Percentiles rank a stretch among this genome's conserved stretches.
Conservation (phyloP, 1,140 invertebrate genomes). For the Aphelenchoides besseyi region DNA sequence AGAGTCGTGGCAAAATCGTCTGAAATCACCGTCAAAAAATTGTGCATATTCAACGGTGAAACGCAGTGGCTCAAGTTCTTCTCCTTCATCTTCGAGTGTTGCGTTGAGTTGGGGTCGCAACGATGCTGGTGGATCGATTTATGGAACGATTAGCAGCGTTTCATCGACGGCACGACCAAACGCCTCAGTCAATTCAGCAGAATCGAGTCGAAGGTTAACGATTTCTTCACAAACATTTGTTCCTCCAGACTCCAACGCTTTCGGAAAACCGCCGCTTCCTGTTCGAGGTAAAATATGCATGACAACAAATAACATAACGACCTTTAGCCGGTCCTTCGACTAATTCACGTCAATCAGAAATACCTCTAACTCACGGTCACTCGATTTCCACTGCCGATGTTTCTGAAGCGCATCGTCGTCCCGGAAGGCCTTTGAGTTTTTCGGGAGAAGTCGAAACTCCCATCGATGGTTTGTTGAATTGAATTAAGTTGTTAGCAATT, state of each 20-base stretch:
- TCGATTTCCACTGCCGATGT: conserved; percentile 14
- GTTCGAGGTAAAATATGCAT: background rate
- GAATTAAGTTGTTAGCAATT: background rate
- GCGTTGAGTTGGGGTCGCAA: conserved; percentile 7
- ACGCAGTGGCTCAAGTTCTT: conserved; percentile 13
- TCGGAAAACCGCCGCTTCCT: conserved; percentile 26
- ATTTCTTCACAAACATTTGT: conserved; percentile 33
- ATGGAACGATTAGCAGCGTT: background rate
- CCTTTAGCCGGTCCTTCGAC: background rate
- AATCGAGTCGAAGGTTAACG: conserved; percentile 1
- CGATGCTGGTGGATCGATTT: background rate
- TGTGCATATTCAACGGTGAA: background rate
- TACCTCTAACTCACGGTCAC: background rate
- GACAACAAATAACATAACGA: background rate
- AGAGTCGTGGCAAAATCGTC: conserved; percentile 12
- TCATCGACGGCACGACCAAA: background rate
- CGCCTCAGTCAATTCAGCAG: background rate
- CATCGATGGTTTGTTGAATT: background rate
- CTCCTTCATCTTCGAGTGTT: conserved; percentile 5
- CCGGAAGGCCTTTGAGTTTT: conserved; percentile 5
- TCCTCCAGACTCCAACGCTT: conserved; percentile 7
- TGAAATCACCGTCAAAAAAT: conserved; percentile 23
- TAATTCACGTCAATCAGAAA: no score
- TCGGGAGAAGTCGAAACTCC: background rate
- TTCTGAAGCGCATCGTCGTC: background rate